A percentile compares a stretch with the other conserved stretches of the same genome.
Conservation (phyloP, 2,888 invertebrate species). For the Cerastis rubricosa region DNA sequence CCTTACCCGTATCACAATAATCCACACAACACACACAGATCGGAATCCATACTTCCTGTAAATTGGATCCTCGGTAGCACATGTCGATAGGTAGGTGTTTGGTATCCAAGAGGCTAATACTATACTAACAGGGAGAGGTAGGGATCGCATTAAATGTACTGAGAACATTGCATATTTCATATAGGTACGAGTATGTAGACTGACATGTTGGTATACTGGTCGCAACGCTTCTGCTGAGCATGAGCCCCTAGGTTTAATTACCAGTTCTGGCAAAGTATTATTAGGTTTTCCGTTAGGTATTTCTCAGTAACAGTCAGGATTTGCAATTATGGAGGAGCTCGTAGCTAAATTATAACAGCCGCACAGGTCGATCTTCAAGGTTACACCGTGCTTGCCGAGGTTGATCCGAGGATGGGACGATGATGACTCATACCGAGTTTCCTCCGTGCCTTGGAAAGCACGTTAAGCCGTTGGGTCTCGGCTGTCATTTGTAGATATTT, state of each 20-base stretch:
- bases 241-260: background rate
- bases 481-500: too few relatives aligned
- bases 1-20: background rate
- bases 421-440: too few relatives aligned
- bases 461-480: too few relatives aligned
- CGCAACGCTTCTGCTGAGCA: background rate
- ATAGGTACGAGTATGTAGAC: background rate
- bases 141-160: background rate
- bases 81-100: slow-evolving; percentile 17
- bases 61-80: slow-evolving; percentile 25
- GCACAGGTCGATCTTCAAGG: too few relatives aligned
- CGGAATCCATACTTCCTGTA: slow-evolving; percentile 25
- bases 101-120: slow-evolving; percentile 6
- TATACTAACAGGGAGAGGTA: background rate
- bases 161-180: background rate
- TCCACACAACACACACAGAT: background rate
- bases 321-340: too few relatives aligned
- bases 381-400: too few relatives aligned
- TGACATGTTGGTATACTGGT: background rate
- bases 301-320: background rate
- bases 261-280: background rate
- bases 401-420: too few relatives aligned
- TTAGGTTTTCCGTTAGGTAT: background rate
- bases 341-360: too few relatives aligned
- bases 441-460: too few relatives aligned